These are phyloP conservation scores for Butorides virescens DNA, from an alignment of 2,113 vertebrate species.

Conservation along the genomic window DNA sequence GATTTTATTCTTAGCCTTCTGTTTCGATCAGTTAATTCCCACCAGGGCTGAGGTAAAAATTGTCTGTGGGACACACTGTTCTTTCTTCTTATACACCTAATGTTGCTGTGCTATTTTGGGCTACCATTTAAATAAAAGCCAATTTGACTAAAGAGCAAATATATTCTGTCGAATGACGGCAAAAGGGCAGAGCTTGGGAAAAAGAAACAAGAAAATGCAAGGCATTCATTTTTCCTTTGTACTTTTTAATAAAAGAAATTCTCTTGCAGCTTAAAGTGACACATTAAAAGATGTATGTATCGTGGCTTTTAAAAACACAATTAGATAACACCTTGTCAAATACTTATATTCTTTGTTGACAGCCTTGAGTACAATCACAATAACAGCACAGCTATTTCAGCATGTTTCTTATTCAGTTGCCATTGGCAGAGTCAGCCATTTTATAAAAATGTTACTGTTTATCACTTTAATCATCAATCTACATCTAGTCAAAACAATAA, in stretches of 20 bases:
- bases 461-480: slow-evolving; percentile 83
- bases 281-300: slow-evolving; percentile 86
- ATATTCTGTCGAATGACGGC: slow-evolving; percentile 70
- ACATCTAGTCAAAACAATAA: slow-evolving; percentile 84
- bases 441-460: slow-evolving; percentile 81
- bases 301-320: slow-evolving; percentile 88
- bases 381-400: slow-evolving; percentile 75
- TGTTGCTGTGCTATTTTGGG: slow-evolving; percentile 76
- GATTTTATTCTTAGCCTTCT: slow-evolving; percentile 56
- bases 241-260: slow-evolving; percentile 81
- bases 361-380: slow-evolving; percentile 78
- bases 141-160: slow-evolving; percentile 83
- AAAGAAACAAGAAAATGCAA: slow-evolving; percentile 75
- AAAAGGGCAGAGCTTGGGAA: slow-evolving; percentile 75
- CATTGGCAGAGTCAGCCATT: slow-evolving; percentile 85
- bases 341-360: slow-evolving; percentile 83
- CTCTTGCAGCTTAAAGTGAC: slow-evolving; percentile 77
- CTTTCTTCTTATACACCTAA: slow-evolving; percentile 71
- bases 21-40: slow-evolving; percentile 57
- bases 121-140: slow-evolving; percentile 81
- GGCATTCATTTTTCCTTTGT: slow-evolving; percentile 81
- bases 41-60: slow-evolving; percentile 59
- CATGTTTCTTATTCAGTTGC: slow-evolving; percentile 79
- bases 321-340: slow-evolving; percentile 93
- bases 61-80: slow-evolving; percentile 66